A percentile compares a stretch with the other conserved stretches of the same genome.
phyloP scores from a whole-genome alignment of 1,140 invertebrate genomes.

The Notospermus geniculatus region DNA sequence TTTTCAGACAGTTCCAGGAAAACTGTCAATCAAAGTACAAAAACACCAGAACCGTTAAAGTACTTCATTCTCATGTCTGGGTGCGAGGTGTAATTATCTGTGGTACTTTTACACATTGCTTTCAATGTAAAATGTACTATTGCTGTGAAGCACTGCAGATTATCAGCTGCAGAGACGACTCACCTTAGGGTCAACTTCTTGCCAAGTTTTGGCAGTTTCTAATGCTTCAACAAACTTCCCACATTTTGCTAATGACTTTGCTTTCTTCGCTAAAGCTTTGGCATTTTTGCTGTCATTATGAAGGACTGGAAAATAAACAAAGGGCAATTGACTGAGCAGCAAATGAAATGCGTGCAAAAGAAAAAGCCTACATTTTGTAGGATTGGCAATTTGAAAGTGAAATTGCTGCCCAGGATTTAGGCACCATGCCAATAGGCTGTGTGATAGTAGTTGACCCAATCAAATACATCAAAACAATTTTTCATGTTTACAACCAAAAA shows the following conservation, averaged over 20 bases:
- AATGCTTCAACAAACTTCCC: conserved; percentile 43
- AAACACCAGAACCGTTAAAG: no score
- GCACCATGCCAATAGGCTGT: neutral
- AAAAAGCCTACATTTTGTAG: neutral
- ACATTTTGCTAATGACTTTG: conserved; percentile 44
- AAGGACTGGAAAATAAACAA: conserved; percentile 32
- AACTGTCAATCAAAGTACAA: no score
- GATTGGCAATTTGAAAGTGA: neutral
- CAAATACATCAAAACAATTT: neutral
- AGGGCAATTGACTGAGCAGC: neutral
- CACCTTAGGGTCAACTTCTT: conserved; percentile 39
- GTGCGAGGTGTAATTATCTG: no score
- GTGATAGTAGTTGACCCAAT: neutral
- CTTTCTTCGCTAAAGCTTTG: conserved; percentile 46
- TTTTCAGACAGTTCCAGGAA: no score
- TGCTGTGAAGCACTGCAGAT: neutral
- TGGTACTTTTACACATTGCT: neutral
- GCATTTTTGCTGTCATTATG: conserved; percentile 30
- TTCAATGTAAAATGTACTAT: neutral
- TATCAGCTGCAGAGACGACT: neutral
- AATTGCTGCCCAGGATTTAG: neutral
- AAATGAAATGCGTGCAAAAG: no score
- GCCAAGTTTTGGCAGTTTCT: conserved; percentile 38
- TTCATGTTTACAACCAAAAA: neutral
- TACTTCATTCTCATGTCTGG: no score